A percentile compares a stretch with the other conserved stretches of the same genome.
Conservation (phyloP, 2,113 vertebrate species). For the Chionodraco myersi region DNA sequence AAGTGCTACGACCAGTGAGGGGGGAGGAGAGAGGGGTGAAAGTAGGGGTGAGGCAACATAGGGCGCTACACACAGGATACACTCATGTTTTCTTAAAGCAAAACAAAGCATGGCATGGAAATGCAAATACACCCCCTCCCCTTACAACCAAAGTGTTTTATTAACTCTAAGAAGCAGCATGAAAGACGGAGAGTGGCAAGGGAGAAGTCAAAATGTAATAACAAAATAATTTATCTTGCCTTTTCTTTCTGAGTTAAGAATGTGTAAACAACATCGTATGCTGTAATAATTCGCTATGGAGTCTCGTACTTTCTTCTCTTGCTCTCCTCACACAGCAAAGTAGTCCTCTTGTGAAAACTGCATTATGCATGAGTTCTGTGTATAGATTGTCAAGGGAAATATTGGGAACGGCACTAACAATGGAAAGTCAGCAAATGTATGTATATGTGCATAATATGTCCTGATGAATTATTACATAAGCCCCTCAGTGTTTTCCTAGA, state of each 20-base stretch:
- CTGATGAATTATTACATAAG: slow-evolving; percentile 70
- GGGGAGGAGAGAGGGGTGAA: slow-evolving; percentile 6
- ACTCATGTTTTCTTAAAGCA: slow-evolving; percentile 81
- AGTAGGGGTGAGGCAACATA: slow-evolving; percentile 27
- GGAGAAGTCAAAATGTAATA: slow-evolving; percentile 25
- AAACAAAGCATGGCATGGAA: slow-evolving; percentile 58
- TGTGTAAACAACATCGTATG: slow-evolving; percentile 56
- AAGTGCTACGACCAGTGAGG: slow-evolving; percentile 19
- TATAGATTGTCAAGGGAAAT: slow-evolving; percentile 62
- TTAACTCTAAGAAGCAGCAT: slow-evolving; percentile 64
- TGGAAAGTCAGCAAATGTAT: slow-evolving; percentile 47
- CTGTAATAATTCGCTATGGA: slow-evolving; percentile 52
- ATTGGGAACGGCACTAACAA: slow-evolving; percentile 47
- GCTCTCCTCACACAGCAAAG: slow-evolving; percentile 35
- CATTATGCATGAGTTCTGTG: slow-evolving; percentile 74
- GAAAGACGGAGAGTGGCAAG: slow-evolving; percentile 34
- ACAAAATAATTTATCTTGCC: slow-evolving; percentile 34
- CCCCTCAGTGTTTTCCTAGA: slow-evolving; percentile 41
- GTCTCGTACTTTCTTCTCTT: slow-evolving; percentile 32
- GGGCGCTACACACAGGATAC: slow-evolving; percentile 59
- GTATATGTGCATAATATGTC: slow-evolving; percentile 56
- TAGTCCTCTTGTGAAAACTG: slow-evolving; percentile 58
- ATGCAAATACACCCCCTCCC: slow-evolving; percentile 61
- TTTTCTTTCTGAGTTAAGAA: slow-evolving; percentile 50
- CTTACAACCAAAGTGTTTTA: slow-evolving; percentile 54